Percentiles rank a stretch among this genome's conserved stretches.
These are phyloP conservation scores for Zaprionus bogoriensis DNA, from an alignment of 2,888 invertebrate species.

Conservation along the genomic window DNA sequence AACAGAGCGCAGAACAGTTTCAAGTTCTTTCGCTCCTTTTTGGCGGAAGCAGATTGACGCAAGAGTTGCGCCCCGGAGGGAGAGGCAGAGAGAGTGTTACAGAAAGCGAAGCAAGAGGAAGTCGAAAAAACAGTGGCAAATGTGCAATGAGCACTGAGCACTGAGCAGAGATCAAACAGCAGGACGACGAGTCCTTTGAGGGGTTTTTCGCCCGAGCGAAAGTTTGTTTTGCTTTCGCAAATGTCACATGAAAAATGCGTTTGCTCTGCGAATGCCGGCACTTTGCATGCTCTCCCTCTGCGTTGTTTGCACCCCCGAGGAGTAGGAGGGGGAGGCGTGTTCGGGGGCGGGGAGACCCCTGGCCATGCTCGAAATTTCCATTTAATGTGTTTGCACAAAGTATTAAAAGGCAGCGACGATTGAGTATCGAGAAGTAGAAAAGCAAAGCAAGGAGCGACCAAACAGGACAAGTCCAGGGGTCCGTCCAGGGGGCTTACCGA, in stretches of 20 bases:
- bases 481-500: not conserved
- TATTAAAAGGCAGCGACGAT: conserved; percentile 78
- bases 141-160: conserved; percentile 61
- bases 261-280: conserved; percentile 68
- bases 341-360: not conserved
- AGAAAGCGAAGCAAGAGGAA: not conserved
- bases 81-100: not conserved
- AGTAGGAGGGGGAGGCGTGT: not conserved
- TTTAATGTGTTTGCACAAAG: conserved; percentile 74
- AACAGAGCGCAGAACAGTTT: conserved; percentile 43
- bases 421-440: conserved; percentile 77
- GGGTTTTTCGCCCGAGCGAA: conserved; percentile 42
- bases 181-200: conserved; percentile 45
- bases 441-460: conserved; percentile 53
- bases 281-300: conserved; percentile 59
- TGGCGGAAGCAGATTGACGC: conserved; percentile 58
- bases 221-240: conserved; percentile 72
- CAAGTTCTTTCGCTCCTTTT: conserved; percentile 22
- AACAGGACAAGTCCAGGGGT: not conserved
- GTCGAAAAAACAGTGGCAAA: conserved; percentile 33
- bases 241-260: conserved; percentile 78
- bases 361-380: conserved; percentile 59
- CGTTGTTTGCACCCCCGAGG: not conserved
- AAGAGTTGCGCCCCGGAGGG: conserved; percentile 55
- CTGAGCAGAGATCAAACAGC: conserved; percentile 69